Percentiles rank a stretch among this genome's conserved stretches.
Conservation (phyloP, 1,140 invertebrate species). For the Stenopsyche tienmushanensis region DNA sequence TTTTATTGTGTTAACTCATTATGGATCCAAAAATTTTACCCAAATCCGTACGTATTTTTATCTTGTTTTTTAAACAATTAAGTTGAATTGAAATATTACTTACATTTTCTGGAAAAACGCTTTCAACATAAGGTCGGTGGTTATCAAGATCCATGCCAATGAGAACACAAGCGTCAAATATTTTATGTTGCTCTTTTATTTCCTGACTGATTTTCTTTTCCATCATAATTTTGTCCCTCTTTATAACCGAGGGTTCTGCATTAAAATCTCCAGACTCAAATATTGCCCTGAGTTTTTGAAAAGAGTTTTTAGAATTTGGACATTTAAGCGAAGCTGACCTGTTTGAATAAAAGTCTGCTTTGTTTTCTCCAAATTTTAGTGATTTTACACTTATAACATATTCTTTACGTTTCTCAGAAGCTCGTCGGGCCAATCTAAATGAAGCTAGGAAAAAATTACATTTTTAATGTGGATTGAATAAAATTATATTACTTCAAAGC, state of each 20-base stretch:
- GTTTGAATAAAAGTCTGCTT: too few relatives aligned
- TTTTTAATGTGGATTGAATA: too few relatives aligned
- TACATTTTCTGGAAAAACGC: constrained; percentile 65
- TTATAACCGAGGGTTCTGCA: neutral
- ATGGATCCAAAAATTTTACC: too few relatives aligned
- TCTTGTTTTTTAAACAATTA: too few relatives aligned
- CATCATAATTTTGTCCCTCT: too few relatives aligned
- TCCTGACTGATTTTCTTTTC: too few relatives aligned
- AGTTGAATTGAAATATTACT: too few relatives aligned
- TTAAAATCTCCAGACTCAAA: neutral
- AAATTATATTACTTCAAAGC: neutral
- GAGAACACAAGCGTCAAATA: constrained; percentile 66
- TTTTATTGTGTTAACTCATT: too few relatives aligned
- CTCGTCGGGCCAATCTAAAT: constrained; percentile 51
- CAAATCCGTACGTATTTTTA: too few relatives aligned
- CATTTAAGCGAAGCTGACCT: neutral
- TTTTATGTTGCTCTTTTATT: constrained; percentile 43
- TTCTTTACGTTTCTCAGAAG: constrained; percentile 62
- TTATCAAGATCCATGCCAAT: constrained; percentile 64
- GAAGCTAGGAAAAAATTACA: constrained; percentile 51
- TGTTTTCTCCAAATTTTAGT: too few relatives aligned
- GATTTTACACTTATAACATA: constrained; percentile 61
- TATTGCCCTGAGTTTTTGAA: constrained; percentile 12
- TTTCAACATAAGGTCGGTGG: constrained; percentile 64
- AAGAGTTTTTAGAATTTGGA: constrained; percentile 4